Evolutionary conservation across 2,888 invertebrate genomes (phyloP).

Genomic region (Caradrina kadenii): DNA sequence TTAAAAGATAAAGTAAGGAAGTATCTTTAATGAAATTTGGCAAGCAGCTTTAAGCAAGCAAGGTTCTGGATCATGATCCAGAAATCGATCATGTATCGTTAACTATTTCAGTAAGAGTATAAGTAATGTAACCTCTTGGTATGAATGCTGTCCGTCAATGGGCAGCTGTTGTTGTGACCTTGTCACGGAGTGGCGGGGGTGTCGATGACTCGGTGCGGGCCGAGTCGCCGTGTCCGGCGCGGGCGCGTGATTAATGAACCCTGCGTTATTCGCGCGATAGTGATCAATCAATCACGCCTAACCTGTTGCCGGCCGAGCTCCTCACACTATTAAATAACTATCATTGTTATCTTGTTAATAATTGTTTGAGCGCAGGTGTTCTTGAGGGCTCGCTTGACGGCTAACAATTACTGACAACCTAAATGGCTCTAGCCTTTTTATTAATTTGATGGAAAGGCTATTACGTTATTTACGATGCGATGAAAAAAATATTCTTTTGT

Average conservation of each 20-base stretch:
- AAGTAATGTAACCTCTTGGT: neutral
- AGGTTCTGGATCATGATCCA: neutral
- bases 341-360: slow-evolving; percentile 59
- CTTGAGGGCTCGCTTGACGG: slow-evolving; percentile 8
- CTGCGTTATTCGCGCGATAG: slow-evolving; percentile 70
- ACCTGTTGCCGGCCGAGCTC: slow-evolving; percentile 69
- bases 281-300: slow-evolving; percentile 72
- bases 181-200: slow-evolving; percentile 45
- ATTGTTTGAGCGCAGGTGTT: slow-evolving; percentile 49
- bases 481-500: slow-evolving; percentile 23
- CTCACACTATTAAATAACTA: slow-evolving; percentile 57
- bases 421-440: slow-evolving; percentile 22
- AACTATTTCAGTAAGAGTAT: neutral
- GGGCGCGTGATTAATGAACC: slow-evolving; percentile 72
- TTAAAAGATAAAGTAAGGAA: neutral
- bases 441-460: slow-evolving; percentile 8
- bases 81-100: neutral
- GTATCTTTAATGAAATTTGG: neutral
- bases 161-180: slow-evolving; percentile 54
- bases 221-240: slow-evolving; percentile 50
- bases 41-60: neutral
- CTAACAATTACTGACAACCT: slow-evolving; percentile 15
- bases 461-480: slow-evolving; percentile 22
- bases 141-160: slow-evolving; percentile 8
- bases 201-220: slow-evolving; percentile 34